Percentiles rank a stretch among this genome's conserved stretches.
These are phyloP conservation scores for Buceros bicornis DNA, from an alignment of 2,797 vertebrate genomes.

Conservation along the genomic window DNA sequence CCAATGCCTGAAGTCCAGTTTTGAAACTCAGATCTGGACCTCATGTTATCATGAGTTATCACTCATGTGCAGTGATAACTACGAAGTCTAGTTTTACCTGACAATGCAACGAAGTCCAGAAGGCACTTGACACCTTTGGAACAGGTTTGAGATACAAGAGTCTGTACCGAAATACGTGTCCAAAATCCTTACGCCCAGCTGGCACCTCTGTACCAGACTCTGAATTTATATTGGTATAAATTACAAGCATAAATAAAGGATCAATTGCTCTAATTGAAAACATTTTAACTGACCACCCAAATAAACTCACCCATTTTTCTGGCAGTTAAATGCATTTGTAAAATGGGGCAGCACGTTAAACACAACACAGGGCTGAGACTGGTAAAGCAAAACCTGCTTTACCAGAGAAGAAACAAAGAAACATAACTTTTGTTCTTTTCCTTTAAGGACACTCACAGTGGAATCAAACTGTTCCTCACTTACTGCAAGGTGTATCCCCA, in stretches of 20 bases:
- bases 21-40: not conserved
- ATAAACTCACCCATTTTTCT: not conserved
- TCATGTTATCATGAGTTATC: not conserved
- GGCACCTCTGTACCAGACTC: not conserved
- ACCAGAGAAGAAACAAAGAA: not conserved
- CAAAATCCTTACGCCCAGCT: not conserved
- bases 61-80: not conserved
- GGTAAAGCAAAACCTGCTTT: not conserved
- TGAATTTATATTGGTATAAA: not conserved
- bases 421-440: not conserved
- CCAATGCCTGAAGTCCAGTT: not conserved
- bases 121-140: not conserved
- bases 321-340: not conserved
- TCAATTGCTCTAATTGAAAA: not conserved
- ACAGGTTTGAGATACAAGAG: not conserved
- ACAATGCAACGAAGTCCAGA: not conserved
- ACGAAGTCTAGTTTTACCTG: not conserved
- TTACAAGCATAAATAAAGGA: not conserved
- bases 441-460: not conserved
- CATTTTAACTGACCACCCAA: not conserved
- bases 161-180: not conserved
- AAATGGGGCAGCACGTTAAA: not conserved
- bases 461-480: not conserved
- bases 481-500: slow-evolving; percentile 76
- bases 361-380: not conserved